Conservation (phyloP, 1,140 invertebrate genomes). For the Vollenhovia emeryi region DNA sequence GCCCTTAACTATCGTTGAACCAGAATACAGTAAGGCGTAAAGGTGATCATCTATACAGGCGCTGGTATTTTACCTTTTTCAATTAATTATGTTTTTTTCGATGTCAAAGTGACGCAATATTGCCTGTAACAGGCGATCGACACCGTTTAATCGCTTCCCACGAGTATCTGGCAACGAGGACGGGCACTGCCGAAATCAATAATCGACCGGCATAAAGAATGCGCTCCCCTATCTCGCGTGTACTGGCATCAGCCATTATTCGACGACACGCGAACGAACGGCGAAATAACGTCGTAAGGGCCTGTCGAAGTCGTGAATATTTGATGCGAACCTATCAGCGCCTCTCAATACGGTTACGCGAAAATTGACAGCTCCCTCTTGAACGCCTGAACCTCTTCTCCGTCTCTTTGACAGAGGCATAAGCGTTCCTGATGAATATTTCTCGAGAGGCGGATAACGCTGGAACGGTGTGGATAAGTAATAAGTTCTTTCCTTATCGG, state of each 20-base stretch:
- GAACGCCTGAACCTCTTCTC: constrained; percentile 20
- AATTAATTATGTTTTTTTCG: background rate
- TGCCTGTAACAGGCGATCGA: constrained; percentile 62
- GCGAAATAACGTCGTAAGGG: constrained; percentile 66
- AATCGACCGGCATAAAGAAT: constrained; percentile 50
- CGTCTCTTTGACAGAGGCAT: constrained; percentile 24
- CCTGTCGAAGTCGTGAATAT: constrained; percentile 76
- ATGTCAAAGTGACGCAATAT: background rate
- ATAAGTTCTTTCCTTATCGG: constrained; percentile 84
- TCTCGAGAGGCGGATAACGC: constrained; percentile 39
- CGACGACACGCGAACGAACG: constrained; percentile 72
- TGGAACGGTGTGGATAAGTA: constrained; percentile 79
- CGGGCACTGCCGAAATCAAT: constrained; percentile 19
- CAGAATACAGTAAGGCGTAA: background rate
- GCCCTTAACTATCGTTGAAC: background rate
- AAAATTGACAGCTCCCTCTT: constrained; percentile 72
- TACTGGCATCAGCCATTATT: constrained; percentile 53
- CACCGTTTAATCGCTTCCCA: background rate
- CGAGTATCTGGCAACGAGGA: background rate
- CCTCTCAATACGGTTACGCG: constrained; percentile 78
- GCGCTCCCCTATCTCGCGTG: constrained; percentile 61
- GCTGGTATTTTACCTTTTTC: background rate
- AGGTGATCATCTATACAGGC: background rate
- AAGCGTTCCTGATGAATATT: constrained; percentile 68
- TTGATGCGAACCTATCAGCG: constrained; percentile 81